phyloP scores from a whole-genome alignment of 2,888 invertebrate genomes.

The Apantesis nais region DNA sequence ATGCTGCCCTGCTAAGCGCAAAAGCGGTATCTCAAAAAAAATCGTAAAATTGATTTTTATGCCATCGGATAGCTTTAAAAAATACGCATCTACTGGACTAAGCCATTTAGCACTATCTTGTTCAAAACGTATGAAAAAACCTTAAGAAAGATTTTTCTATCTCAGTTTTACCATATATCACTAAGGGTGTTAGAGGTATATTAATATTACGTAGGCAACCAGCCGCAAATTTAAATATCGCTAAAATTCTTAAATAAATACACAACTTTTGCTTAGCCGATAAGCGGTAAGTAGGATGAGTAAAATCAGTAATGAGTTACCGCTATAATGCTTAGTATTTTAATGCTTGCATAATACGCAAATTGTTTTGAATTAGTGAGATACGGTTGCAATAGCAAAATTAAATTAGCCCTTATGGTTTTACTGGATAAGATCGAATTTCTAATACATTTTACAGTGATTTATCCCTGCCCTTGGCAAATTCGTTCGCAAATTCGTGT shows the following conservation, averaged over 20 bases:
- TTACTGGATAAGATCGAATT: no score
- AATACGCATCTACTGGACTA: not conserved
- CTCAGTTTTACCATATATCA: not conserved
- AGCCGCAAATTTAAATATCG: not conserved
- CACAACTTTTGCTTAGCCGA: no score
- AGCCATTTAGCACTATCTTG: not conserved
- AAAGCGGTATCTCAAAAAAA: no score
- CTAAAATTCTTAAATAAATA: no score
- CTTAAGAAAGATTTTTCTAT: not conserved
- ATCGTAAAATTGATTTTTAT: no score
- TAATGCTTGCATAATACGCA: constrained; percentile 2
- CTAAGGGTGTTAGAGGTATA: not conserved
- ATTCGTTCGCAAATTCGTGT: not conserved
- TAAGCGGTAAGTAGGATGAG: no score
- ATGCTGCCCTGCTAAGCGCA: no score
- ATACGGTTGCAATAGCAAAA: no score
- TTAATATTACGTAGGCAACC: constrained; percentile 3
- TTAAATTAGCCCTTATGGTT: no score
- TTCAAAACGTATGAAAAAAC: not conserved
- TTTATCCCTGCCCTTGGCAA: not conserved
- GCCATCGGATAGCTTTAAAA: no score
- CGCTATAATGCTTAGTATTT: constrained; percentile 7
- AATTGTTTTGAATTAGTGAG: not conserved
- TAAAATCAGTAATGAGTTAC: constrained; percentile 1
- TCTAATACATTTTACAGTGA: not conserved